Evolutionary conservation across 2,113 vertebrate species (phyloP).

Genomic region (Symphodus melops): DNA sequence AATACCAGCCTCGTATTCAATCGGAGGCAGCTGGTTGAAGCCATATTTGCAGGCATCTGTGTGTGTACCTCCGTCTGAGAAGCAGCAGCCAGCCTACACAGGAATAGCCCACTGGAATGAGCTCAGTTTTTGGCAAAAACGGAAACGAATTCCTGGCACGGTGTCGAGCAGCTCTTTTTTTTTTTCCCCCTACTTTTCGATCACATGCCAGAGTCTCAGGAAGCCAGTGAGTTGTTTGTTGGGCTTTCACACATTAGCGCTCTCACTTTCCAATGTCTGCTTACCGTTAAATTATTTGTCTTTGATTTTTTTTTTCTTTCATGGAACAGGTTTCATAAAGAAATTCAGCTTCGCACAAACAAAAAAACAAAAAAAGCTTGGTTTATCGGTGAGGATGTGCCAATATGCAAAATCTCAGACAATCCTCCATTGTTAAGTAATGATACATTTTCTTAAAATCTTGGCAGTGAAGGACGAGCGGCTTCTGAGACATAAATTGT

Average conservation of each 20-base stretch:
- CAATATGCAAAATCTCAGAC: slow-evolving; percentile 18
- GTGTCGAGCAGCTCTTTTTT: slow-evolving; percentile 63
- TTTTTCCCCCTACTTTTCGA: slow-evolving; percentile 52
- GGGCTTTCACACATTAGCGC: slow-evolving; percentile 74
- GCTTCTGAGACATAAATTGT: slow-evolving; percentile 3
- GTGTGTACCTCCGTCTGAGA: slow-evolving; percentile 75
- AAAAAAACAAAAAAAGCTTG: slow-evolving; percentile 1
- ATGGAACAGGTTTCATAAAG: slow-evolving; percentile 15
- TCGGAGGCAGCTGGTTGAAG: slow-evolving; percentile 80
- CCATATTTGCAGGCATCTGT: slow-evolving; percentile 80
- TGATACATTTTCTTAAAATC: slow-evolving; percentile 25
- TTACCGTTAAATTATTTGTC: slow-evolving; percentile 43
- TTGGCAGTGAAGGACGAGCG: slow-evolving; percentile 27
- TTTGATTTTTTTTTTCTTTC: slow-evolving; percentile 26
- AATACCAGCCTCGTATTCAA: slow-evolving; percentile 79
- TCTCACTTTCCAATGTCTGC: slow-evolving; percentile 51
- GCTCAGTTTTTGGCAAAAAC: slow-evolving; percentile 82
- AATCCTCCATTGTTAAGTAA: slow-evolving; percentile 32
- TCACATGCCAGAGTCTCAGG: slow-evolving; percentile 76
- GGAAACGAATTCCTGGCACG: slow-evolving; percentile 79
- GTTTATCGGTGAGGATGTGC: slow-evolving; percentile 11
- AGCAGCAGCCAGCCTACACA: slow-evolving; percentile 77
- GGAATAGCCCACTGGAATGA: slow-evolving; percentile 79
- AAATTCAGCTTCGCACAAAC: neutral
- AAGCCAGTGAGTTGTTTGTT: slow-evolving; percentile 80